Conservation (phyloP, 2,888 invertebrate species). For the Exocentrus adspersus region DNA sequence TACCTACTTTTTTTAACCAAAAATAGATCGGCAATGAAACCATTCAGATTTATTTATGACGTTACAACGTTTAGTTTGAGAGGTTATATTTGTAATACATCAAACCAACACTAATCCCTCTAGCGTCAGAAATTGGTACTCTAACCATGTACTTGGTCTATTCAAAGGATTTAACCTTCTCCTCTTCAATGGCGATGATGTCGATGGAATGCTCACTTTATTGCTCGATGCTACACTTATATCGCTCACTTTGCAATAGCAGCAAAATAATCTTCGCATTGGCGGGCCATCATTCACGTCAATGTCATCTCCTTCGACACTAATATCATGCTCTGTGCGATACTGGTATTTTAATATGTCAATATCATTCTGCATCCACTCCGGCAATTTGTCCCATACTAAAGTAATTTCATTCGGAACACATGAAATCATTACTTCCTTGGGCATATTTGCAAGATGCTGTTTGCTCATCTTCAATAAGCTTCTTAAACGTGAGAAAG, state of each 20-base stretch:
- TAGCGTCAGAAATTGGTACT: too few relatives aligned
- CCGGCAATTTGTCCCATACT: conserved; percentile 19
- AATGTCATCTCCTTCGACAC: neutral
- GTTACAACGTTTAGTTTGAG: too few relatives aligned
- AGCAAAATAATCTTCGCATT: neutral
- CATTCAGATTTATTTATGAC: too few relatives aligned
- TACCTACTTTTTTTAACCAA: too few relatives aligned
- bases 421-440: conserved; percentile 20
- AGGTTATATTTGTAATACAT: too few relatives aligned
- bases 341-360: conserved; percentile 19
- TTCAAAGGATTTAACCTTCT: too few relatives aligned
- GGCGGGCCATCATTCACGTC: neutral
- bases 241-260: neutral
- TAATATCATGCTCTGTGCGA: neutral
- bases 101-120: too few relatives aligned
- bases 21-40: too few relatives aligned
- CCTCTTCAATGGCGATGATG: too few relatives aligned
- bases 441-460: neutral
- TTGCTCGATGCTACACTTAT: neutral
- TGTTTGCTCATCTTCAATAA: neutral
- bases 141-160: too few relatives aligned
- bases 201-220: too few relatives aligned
- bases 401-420: conserved; percentile 12
- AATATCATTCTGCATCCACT: conserved; percentile 12
- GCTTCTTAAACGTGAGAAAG: neutral